phyloP scores from a whole-genome alignment of 2,797 vertebrate species.

The Cheirogaleus major region DNA sequence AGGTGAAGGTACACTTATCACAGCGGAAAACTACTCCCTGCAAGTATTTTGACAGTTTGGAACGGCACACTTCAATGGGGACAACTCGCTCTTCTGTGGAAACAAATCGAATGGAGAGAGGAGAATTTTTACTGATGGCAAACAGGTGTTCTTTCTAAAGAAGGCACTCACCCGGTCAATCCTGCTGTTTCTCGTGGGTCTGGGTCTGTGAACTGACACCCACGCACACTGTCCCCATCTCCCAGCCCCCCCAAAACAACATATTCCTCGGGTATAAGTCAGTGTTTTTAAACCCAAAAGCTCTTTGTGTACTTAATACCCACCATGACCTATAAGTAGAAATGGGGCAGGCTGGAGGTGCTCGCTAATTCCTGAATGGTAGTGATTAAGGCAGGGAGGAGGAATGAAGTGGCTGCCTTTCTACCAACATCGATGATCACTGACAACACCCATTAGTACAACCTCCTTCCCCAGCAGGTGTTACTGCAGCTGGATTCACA shows the following conservation, averaged over 20 bases:
- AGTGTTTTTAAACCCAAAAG: neutral
- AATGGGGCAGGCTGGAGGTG: neutral
- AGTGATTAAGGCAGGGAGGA: neutral
- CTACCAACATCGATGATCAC: neutral
- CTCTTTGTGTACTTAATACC: neutral
- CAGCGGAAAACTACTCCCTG: slow-evolving; percentile 97
- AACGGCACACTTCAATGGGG: slow-evolving; percentile 97
- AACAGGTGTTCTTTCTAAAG: neutral
- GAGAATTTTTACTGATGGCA: slow-evolving; percentile 54
- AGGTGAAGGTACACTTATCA: slow-evolving; percentile 99
- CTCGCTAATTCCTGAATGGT: neutral
- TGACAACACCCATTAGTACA: neutral
- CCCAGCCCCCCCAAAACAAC: neutral
- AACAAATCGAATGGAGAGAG: slow-evolving; percentile 71
- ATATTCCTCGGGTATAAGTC: neutral
- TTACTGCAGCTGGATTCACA: neutral
- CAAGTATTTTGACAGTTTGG: slow-evolving; percentile 97
- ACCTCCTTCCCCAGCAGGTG: neutral
- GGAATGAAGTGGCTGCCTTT: neutral
- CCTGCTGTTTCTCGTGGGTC: neutral
- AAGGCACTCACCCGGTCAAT: neutral
- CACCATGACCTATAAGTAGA: neutral
- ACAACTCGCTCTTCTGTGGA: slow-evolving; percentile 96
- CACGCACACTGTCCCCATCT: neutral
- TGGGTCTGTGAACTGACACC: neutral